Evolutionary conservation across 2,888 invertebrate genomes (phyloP).

Genomic region (Automeris io): DNA sequence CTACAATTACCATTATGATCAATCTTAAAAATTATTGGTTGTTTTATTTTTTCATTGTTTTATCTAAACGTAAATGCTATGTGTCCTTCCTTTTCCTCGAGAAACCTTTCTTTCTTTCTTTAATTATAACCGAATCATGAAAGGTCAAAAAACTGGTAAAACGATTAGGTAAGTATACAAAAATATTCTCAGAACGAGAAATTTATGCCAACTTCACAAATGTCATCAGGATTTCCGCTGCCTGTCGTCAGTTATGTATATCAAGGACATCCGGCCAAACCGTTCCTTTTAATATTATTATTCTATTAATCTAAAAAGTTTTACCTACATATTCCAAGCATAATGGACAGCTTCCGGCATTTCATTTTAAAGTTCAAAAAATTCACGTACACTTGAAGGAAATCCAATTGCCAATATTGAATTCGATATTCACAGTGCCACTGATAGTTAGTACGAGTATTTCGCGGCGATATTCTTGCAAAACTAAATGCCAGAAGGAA

Average conservation of each 20-base stretch:
- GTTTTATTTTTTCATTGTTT: no score
- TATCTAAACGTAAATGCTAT: no score
- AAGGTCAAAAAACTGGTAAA: no score
- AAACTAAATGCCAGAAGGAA: constrained; percentile 48
- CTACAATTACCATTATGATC: no score
- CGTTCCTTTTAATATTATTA: constrained; percentile 13
- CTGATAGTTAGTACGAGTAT: constrained; percentile 9
- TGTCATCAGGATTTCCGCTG: constrained; percentile 35
- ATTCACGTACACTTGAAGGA: neutral
- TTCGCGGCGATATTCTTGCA: constrained; percentile 34
- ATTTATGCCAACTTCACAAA: constrained; percentile 14
- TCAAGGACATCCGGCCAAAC: constrained; percentile 30
- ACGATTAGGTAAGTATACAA: no score
- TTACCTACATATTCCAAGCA: constrained; percentile 1
- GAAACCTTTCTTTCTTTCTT: no score
- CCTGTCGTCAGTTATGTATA: constrained; percentile 39
- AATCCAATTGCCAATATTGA: no score
- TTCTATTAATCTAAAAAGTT: constrained; percentile 7
- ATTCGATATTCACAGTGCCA: no score
- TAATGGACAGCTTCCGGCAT: neutral
- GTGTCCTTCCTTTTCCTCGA: no score
- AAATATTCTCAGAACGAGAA: neutral
- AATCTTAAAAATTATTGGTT: no score
- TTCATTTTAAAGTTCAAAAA: neutral
- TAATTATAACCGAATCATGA: no score